These are phyloP conservation scores for Andrena chrysosceles DNA, from an alignment of 2,888 invertebrate species.

Conservation along the genomic window DNA sequence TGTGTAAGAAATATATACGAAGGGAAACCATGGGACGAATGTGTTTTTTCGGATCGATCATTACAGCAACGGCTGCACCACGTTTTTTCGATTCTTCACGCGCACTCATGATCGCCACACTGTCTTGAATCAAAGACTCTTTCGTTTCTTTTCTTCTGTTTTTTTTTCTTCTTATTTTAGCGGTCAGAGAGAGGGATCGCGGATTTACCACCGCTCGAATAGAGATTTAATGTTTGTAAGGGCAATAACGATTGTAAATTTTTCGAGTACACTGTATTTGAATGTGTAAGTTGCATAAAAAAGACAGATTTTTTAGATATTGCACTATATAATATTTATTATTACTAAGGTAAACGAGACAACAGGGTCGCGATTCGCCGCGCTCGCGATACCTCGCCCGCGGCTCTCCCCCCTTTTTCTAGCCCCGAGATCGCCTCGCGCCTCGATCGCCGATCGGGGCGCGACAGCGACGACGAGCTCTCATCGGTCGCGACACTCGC, in stretches of 20 bases:
- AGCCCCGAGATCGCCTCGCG: constrained; percentile 45
- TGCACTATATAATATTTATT: constrained; percentile 83
- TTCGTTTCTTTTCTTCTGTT: constrained; percentile 50
- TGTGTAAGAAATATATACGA: constrained; percentile 7
- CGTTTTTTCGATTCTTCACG: constrained; percentile 51
- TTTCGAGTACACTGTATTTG: constrained; percentile 82
- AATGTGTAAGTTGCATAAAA: constrained; percentile 82
- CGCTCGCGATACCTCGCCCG: constrained; percentile 54
- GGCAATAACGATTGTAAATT: constrained; percentile 83
- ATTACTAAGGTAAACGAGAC: constrained; percentile 68
- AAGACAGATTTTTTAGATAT: constrained; percentile 84
- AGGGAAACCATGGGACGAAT: constrained; percentile 21
- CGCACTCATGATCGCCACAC: constrained; percentile 47
- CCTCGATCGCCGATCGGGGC: constrained; percentile 17
- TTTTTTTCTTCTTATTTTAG: constrained; percentile 70
- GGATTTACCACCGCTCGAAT: constrained; percentile 77
- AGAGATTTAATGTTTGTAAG: constrained; percentile 81
- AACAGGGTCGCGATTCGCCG: constrained; percentile 61
- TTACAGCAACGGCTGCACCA: constrained; percentile 56
- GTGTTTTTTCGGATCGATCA: constrained; percentile 25
- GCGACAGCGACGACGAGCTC: constrained; percentile 20
- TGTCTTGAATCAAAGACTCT: constrained; percentile 66
- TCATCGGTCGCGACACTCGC: constrained; percentile 17
- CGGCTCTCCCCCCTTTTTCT: constrained; percentile 8
- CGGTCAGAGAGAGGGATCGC: constrained; percentile 70